A percentile compares a stretch with the other conserved stretches of the same genome.
These are phyloP conservation scores for Blastobasis lacticolella DNA, from an alignment of 2,888 invertebrate genomes.

Conservation along the genomic window DNA sequence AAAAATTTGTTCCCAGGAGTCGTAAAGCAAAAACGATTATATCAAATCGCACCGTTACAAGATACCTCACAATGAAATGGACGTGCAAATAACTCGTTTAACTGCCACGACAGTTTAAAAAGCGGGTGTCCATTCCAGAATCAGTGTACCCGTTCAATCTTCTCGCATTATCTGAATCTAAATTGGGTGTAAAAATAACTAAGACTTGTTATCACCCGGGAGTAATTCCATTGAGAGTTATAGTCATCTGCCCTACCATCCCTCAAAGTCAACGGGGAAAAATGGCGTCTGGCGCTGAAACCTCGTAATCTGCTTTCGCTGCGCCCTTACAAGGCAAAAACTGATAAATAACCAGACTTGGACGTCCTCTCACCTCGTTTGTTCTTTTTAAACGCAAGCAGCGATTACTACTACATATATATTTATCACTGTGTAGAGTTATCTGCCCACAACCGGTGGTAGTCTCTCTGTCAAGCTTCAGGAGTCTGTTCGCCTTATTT, in stretches of 20 bases:
- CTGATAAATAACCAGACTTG: conserved; percentile 12
- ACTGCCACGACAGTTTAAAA: too few species aligned
- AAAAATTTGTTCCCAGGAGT: too few species aligned
- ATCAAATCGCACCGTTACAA: too few species aligned
- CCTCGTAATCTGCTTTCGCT: conserved; percentile 12
- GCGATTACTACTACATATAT: too few species aligned
- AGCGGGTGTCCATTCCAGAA: too few species aligned
- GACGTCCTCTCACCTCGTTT: conserved; percentile 10
- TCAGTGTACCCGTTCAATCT: too few species aligned
- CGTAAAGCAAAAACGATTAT: too few species aligned
- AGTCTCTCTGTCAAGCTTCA: too few species aligned
- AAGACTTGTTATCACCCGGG: conserved; percentile 6
- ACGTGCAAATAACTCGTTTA: too few species aligned
- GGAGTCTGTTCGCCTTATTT: not conserved
- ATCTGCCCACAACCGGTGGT: too few species aligned
- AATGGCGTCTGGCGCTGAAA: conserved; percentile 3
- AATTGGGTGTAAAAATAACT: conserved; percentile 3
- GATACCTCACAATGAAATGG: too few species aligned
- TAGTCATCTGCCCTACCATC: conserved; percentile 6
- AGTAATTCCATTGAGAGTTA: conserved; percentile 6
- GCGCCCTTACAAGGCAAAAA: conserved; percentile 12
- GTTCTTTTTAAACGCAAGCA: not conserved
- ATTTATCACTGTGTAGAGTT: too few species aligned
- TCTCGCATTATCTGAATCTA: not conserved
- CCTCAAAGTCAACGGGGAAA: conserved; percentile 5